Percentiles rank a stretch among this genome's conserved stretches.
phyloP scores from a whole-genome alignment of 2,888 invertebrate species.

The Parnassius orleans region DNA sequence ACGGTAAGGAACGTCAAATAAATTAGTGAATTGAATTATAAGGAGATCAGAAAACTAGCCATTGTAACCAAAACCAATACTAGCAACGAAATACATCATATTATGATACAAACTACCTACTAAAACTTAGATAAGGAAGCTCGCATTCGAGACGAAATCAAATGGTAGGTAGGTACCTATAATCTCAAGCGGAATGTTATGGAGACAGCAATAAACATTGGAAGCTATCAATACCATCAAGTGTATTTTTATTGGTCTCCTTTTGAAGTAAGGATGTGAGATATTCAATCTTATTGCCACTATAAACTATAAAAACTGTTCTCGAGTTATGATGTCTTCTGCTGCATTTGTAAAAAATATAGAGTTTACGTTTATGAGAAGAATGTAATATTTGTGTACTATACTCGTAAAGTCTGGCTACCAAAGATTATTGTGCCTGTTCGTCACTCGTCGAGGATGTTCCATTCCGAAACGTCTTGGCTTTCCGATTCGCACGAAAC shows the following conservation, averaged over 20 bases:
- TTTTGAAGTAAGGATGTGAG: slow-evolving; percentile 21
- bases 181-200: neutral
- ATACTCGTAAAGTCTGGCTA: slow-evolving; percentile 2
- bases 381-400: slow-evolving; percentile 13
- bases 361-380: slow-evolving; percentile 6
- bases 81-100: neutral
- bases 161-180: no score
- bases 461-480: slow-evolving; percentile 25
- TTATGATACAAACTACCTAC: no score
- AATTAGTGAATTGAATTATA: slow-evolving; percentile 39
- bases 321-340: slow-evolving; percentile 17
- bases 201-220: slow-evolving; percentile 17
- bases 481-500: slow-evolving; percentile 29
- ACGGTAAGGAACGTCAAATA: slow-evolving; percentile 40
- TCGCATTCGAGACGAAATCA: no score
- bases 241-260: slow-evolving; percentile 23
- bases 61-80: neutral
- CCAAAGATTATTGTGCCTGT: slow-evolving; percentile 3
- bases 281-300: slow-evolving; percentile 24
- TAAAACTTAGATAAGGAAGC: no score
- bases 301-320: slow-evolving; percentile 25
- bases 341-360: slow-evolving; percentile 2
- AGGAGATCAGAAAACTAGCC: slow-evolving; percentile 15
- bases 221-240: slow-evolving; percentile 19
- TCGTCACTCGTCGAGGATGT: slow-evolving; percentile 4